Conservation (phyloP, 64 coral and sea anemone species). For the Astreopora myriophthalma region DNA sequence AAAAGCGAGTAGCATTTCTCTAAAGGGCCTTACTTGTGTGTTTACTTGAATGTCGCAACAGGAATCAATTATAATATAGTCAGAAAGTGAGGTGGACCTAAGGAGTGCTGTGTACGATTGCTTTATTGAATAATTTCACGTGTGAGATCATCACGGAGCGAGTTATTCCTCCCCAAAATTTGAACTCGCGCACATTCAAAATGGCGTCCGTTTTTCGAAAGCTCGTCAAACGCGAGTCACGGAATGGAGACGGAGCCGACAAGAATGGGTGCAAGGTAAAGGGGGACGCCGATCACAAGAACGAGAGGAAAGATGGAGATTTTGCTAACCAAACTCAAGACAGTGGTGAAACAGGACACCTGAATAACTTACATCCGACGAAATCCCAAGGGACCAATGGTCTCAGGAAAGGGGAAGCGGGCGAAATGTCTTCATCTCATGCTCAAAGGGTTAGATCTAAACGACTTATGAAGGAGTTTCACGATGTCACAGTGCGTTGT, state of each 20-base stretch:
- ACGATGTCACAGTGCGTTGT: slow-evolving; percentile 76
- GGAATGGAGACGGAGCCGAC: slow-evolving; percentile 70
- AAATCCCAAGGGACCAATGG: slow-evolving; percentile 10
- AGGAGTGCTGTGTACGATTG: not conserved
- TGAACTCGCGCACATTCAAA: slow-evolving; percentile 27
- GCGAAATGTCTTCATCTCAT: slow-evolving; percentile 83
- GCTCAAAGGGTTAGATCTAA: slow-evolving; percentile 84
- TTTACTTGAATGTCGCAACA: slow-evolving; percentile 24
- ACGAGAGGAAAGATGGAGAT: slow-evolving; percentile 41
- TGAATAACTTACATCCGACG: slow-evolving; percentile 34
- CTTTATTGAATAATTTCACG: not conserved
- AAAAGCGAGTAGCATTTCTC: too few species aligned
- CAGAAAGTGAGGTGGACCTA: not conserved
- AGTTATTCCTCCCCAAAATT: not conserved
- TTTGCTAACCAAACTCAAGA: slow-evolving; percentile 40
- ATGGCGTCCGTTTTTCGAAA: slow-evolving; percentile 95
- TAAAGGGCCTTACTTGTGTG: not conserved
- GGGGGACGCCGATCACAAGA: slow-evolving; percentile 60
- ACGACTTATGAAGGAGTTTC: slow-evolving; percentile 93
- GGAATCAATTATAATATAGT: slow-evolving; percentile 5
- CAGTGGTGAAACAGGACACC: slow-evolving; percentile 18
- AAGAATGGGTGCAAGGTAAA: slow-evolving; percentile 64
- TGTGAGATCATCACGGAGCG: not conserved
- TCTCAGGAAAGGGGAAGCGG: slow-evolving; percentile 27
- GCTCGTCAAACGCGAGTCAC: slow-evolving; percentile 81